Percentiles rank a stretch among this genome's conserved stretches.
Conservation (phyloP, 2,113 vertebrate genomes). For the Dasyprocta punctata region DNA sequence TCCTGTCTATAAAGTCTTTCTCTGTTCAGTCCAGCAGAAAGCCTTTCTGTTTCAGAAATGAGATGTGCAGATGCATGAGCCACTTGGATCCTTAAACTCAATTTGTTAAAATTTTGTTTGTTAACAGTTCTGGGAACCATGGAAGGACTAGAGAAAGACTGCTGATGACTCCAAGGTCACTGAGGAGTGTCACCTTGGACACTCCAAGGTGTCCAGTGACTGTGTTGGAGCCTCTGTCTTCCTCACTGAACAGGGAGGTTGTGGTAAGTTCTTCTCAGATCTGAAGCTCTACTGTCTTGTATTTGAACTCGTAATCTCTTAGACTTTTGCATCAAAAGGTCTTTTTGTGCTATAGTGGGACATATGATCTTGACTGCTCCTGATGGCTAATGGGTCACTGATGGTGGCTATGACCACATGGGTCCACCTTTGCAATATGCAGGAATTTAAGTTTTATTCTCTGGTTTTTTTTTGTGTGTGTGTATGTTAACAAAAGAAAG, state of each 20-base stretch:
- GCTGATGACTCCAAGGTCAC: neutral
- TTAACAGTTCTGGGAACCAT: neutral
- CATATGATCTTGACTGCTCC: neutral
- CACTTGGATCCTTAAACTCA: neutral
- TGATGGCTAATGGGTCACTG: neutral
- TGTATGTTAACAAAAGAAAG: neutral
- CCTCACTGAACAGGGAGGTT: neutral
- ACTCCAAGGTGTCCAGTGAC: neutral
- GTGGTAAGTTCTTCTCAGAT: neutral
- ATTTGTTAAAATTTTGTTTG: neutral
- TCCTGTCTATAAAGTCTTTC: neutral
- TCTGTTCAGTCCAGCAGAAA: neutral
- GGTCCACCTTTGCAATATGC: neutral
- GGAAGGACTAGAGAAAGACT: neutral
- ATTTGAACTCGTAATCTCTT: neutral
- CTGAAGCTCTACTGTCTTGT: neutral
- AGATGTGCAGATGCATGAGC: neutral
- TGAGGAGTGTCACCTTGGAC: neutral
- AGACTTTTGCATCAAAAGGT: neutral
- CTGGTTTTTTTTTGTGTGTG: neutral
- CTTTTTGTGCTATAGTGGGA: neutral
- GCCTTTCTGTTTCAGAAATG: neutral
- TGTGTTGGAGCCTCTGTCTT: neutral
- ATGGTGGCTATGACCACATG: neutral
- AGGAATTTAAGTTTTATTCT: neutral